phyloP scores from a whole-genome alignment of 2,888 invertebrate species.

The Folsomia manolachei region DNA sequence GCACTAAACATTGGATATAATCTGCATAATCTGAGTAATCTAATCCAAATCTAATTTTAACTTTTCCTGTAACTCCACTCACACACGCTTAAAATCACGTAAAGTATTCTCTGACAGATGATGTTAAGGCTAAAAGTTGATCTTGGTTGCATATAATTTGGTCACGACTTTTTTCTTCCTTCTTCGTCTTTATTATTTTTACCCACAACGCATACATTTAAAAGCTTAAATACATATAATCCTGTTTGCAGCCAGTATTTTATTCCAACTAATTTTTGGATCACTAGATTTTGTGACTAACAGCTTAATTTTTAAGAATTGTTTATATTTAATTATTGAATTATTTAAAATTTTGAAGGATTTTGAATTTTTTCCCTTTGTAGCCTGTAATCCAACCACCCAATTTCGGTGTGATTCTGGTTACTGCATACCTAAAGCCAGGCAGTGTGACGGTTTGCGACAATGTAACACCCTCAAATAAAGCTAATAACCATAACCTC shows the following conservation, averaged over 20 bases:
- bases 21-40: not conserved
- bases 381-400: conserved; percentile 28
- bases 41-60: not conserved
- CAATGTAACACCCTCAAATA: no score
- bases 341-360: no score
- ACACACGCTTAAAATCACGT: not conserved
- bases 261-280: not conserved
- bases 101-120: no score
- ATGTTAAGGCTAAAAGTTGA: no score
- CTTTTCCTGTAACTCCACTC: not conserved
- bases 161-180: not conserved
- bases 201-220: no score
- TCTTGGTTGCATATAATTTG: not conserved
- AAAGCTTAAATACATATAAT: not conserved
- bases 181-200: not conserved
- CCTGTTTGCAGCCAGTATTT: not conserved
- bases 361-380: no score
- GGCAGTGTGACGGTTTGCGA: conserved; percentile 23
- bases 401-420: conserved; percentile 31
- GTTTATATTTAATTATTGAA: conserved; percentile 10
- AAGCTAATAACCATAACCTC: no score
- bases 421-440: conserved; percentile 24
- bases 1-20: no score
- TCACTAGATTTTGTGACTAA: not conserved
- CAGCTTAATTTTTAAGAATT: not conserved